Base-by-base conservation (phyloP, 1,140 invertebrate genomes). In the Oryzaephilus surinamensis region DNA sequence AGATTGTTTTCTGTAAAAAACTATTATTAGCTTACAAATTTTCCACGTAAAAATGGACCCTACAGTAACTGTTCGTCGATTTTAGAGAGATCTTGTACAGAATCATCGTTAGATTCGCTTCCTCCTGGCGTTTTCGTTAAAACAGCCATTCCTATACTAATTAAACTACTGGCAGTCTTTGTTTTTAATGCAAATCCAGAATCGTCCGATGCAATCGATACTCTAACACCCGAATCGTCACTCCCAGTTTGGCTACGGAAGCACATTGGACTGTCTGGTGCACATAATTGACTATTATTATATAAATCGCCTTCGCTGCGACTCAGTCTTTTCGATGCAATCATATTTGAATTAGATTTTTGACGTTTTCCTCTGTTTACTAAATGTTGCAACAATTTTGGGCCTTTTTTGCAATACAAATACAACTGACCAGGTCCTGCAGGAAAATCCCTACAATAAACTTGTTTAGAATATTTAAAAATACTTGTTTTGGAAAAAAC, bases 261-360 rank as follows among this genome's bases (percentile, higher is more conserved):
- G 46, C 53, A 54, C 13, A 46, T 31, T 2, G 49, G 49, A 34
- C 51, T 50, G 26, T 55, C 37, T 14, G 52, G 35, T 46, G 41
- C 24, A 34, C 45, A 36, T 28, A 24, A n/a, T 15, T 28, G 17
- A 32, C 30, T 28, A 10, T 11, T 29, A 32, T 41, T 32, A 37
- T 50, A 55, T 10, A 72, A 50, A 51, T 72, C 69, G 3, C 68
- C 66, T 36, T 71, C 67, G 36, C 70, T 71, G 10, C 67, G 55
- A 51, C 70, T 70, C 8, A 70, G 52, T 11, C 67, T 62, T 15
- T 36, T 54, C 44, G 31, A 51, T 54, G 15, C 52, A 37, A 29
- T 38, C 35, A 19, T 36, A 44, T 45, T 40, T 17, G 38, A 16
- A 41, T 39, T 43, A 27, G 38, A 26, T 35, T 52, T 56, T 6